Conservation (phyloP, 2,888 invertebrate species). For the Ophonus ardosiacus region DNA sequence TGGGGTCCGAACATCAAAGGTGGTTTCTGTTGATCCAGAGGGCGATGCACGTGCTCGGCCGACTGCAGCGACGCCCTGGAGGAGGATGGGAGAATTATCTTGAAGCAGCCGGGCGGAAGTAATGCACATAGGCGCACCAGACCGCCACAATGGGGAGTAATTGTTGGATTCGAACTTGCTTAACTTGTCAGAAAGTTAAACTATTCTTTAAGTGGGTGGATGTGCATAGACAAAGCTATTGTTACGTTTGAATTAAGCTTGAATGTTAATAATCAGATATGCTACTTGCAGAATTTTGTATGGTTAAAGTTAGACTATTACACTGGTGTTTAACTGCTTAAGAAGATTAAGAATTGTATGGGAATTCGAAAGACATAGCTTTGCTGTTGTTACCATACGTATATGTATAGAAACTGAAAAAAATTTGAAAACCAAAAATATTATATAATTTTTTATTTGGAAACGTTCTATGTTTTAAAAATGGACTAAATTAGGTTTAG, state of each 20-base stretch:
- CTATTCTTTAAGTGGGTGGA: constrained; percentile 17
- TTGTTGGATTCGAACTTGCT: constrained; percentile 19
- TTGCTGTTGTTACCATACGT: too few relatives aligned
- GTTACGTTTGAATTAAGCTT: background rate
- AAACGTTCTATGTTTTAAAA: too few relatives aligned
- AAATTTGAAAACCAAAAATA: too few relatives aligned
- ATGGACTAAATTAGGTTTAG: too few relatives aligned
- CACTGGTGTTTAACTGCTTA: background rate
- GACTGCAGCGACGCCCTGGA: constrained; percentile 17
- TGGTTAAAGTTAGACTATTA: background rate
- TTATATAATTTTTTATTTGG: too few relatives aligned
- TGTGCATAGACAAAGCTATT: background rate
- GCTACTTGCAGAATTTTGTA: background rate
- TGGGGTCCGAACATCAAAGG: constrained; percentile 53
- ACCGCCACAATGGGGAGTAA: constrained; percentile 24
- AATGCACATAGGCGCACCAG: constrained; percentile 22
- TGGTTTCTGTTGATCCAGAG: constrained; percentile 43
- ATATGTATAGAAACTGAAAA: too few relatives aligned
- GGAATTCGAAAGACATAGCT: background rate
- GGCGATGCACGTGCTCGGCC: constrained; percentile 11
- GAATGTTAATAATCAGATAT: background rate
- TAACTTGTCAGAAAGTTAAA: constrained; percentile 31
- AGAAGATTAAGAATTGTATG: background rate
- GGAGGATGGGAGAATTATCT: constrained; percentile 37
- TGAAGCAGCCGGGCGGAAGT: constrained; percentile 30